phyloP scores from a whole-genome alignment of 2,113 vertebrate genomes.

The Gobius niger region DNA sequence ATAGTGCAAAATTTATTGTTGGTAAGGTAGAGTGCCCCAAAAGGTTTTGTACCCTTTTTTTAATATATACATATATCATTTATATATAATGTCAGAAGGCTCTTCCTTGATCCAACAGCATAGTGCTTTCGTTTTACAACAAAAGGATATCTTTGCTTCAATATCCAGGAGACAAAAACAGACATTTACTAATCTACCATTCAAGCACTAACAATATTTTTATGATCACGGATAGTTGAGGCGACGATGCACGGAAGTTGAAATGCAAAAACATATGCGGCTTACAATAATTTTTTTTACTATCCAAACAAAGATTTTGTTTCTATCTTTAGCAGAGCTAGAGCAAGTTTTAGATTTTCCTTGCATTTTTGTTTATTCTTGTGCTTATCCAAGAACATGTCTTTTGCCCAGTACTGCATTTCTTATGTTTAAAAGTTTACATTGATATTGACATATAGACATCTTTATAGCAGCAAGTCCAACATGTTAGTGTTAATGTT shows the following conservation, averaged over 20 bases:
- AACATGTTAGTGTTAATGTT: slow-evolving; percentile 8
- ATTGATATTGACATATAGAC: slow-evolving; percentile 7
- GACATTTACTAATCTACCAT: slow-evolving; percentile 75
- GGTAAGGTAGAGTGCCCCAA: slow-evolving; percentile 82
- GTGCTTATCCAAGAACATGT: neutral
- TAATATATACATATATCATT: slow-evolving; percentile 82
- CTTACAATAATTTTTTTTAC: slow-evolving; percentile 18
- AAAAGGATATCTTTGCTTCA: slow-evolving; percentile 78
- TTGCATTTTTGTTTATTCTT: neutral
- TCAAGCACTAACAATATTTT: slow-evolving; percentile 78
- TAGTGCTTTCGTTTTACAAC: slow-evolving; percentile 85
- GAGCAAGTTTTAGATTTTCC: neutral
- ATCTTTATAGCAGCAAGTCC: slow-evolving; percentile 11
- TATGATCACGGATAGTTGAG: slow-evolving; percentile 36
- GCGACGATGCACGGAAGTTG: slow-evolving; percentile 52
- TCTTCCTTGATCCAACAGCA: slow-evolving; percentile 84
- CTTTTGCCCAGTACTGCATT: slow-evolving; percentile 22
- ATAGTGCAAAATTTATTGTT: slow-evolving; percentile 89
- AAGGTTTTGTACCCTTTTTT: slow-evolving; percentile 75
- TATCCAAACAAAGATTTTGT: no score
- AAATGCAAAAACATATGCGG: slow-evolving; percentile 48
- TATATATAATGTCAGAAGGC: slow-evolving; percentile 82
- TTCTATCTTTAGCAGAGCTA: neutral
- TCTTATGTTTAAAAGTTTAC: neutral
- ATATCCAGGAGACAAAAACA: slow-evolving; percentile 78